A percentile compares a stretch with the other conserved stretches of the same genome.
Evolutionary conservation across 2,888 invertebrate species (phyloP).

Genomic region (Scelioninae gen. 2): DNA sequence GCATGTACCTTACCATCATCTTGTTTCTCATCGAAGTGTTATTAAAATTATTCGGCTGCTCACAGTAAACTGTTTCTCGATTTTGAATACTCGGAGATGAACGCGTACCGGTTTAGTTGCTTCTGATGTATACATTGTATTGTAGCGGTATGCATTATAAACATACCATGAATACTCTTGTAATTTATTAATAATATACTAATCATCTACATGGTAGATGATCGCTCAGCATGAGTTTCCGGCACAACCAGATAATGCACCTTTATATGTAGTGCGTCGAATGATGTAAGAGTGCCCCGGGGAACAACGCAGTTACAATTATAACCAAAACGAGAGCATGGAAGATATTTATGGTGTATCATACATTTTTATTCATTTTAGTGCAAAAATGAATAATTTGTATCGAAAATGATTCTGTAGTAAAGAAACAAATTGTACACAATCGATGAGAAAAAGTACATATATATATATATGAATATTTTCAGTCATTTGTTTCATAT

Average conservation of each 20-base stretch:
- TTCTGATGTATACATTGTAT: constrained; percentile 61
- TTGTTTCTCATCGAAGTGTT: too few species aligned
- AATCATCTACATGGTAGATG: constrained; percentile 60
- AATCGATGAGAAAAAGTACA: too few species aligned
- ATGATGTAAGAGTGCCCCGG: constrained; percentile 50
- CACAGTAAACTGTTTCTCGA: too few species aligned
- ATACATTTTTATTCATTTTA: too few species aligned
- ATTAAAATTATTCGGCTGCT: too few species aligned
- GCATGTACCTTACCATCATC: constrained; percentile 68
- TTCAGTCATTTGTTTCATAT: too few species aligned
- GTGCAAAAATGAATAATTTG: too few species aligned
- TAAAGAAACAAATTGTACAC: too few species aligned
- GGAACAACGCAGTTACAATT: constrained; percentile 47
- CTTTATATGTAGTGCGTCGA: constrained; percentile 51
- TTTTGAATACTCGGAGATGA: too few species aligned
- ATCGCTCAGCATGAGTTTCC: constrained; percentile 62
- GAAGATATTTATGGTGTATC: constrained; percentile 44
- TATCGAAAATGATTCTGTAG: too few species aligned
- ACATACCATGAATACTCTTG: constrained; percentile 57
- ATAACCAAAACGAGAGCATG: constrained; percentile 47
- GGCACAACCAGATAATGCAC: constrained; percentile 59
- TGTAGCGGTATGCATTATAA: constrained; percentile 55
- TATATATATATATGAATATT: too few species aligned
- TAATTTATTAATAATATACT: constrained; percentile 68
- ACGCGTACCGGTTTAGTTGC: constrained; percentile 63